Conservation (phyloP, 1,140 invertebrate species). For the Elymnias hypermnestra region DNA sequence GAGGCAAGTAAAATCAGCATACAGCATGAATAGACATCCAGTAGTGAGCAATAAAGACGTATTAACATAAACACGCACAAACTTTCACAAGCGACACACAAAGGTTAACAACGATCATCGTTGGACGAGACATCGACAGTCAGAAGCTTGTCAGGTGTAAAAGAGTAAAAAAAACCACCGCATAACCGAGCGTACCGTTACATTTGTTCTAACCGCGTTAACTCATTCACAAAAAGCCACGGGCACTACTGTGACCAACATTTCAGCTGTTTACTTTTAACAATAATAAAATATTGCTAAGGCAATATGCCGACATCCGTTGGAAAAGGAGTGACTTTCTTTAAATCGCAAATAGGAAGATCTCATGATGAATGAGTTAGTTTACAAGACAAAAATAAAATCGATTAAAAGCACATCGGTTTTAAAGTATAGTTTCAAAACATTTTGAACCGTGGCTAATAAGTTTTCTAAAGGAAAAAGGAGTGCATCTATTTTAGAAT, state of each 20-base stretch:
- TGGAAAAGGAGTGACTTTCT: no score
- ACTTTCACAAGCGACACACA: constrained; percentile 30
- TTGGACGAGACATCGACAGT: constrained; percentile 20
- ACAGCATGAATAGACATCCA: constrained; percentile 6
- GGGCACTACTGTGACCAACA: constrained; percentile 34
- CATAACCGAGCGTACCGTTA: constrained; percentile 51
- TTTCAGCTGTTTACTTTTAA: background rate
- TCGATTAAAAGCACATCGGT: no score
- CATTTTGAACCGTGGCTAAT: no score
- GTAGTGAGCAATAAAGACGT: constrained; percentile 14
- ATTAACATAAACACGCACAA: constrained; percentile 23
- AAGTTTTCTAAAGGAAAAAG: no score
- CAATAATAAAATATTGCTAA: no score
- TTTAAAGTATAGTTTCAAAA: no score
- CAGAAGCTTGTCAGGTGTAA: constrained; percentile 39
- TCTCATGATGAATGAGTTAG: no score
- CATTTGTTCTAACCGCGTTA: constrained; percentile 55
- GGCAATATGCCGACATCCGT: no score
- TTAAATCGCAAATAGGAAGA: no score
- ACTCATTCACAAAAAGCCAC: constrained; percentile 61
- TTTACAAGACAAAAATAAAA: no score
- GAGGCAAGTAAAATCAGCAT: background rate
- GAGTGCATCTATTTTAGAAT: no score
- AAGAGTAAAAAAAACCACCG: constrained; percentile 33
- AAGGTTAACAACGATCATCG: constrained; percentile 17